Evolutionary conservation across 2,797 vertebrate genomes (phyloP), one percentile per base, ranked within the genome.

Genomic region (Otolemur crassicaudatus): DNA sequence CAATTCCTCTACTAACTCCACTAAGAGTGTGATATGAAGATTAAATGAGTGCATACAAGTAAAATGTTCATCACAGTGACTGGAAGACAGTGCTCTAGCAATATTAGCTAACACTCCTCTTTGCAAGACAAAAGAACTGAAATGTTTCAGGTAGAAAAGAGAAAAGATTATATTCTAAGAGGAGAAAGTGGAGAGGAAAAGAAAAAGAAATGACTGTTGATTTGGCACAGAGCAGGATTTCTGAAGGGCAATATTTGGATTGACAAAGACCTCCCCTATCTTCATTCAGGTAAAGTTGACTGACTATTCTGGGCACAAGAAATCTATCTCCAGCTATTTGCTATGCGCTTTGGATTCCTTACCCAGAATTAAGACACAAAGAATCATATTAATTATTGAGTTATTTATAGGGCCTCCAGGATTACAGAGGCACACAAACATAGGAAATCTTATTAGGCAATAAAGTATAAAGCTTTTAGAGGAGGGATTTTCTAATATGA

Each of bases 251-350:
- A 3, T 65, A 49, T 63, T 34, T 46, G 19, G 56, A 46, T 37
- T 37, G 37, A 5, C 61, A 67, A 27, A 60, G 25, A 46, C 29
- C 7, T 69, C 87, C 20, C 76, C 8, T 19, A 5, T 73, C 5
- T 56, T 75, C 17, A 56, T 40, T 1, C 7, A 53, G n/a, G 8
- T 19, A 58, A 37, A 75, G 19, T 5, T 22, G 3, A 11, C 1
- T 75, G 0, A 40, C 3, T 1, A 17, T 22, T 11, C 43, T 5
- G 31, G 2, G 19, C 13, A 34, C 6, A 60, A n/a, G 8, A 69
- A 75, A n/a, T 75, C 22, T 85, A 1, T 83, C 9, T 89, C 22
- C 7, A 69, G 14, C 3, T 88, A 6, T 3, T 37, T 56, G 3
- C 27, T 43, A 5, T 49, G 10, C 3, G 2, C 25, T 4, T 73